A percentile compares a stretch with the other conserved stretches of the same genome.
Evolutionary conservation across 2,888 invertebrate species (phyloP).

Genomic region (Cephalotes varians): DNA sequence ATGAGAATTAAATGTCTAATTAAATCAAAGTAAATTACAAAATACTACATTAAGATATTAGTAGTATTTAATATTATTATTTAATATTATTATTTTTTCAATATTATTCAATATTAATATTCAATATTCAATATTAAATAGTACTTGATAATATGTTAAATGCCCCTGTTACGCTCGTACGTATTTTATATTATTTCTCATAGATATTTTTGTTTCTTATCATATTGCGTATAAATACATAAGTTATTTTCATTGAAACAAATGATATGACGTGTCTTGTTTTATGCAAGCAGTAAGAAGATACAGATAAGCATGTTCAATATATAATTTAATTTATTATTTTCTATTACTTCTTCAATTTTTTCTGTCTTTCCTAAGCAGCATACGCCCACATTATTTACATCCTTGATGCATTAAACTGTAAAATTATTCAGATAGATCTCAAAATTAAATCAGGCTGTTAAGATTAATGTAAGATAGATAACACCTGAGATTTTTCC

Average conservation of each 20-base stretch:
- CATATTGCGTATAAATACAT: background rate
- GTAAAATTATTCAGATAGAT: background rate
- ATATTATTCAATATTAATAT: too few species aligned
- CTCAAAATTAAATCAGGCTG: conserved; percentile 10
- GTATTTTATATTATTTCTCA: background rate
- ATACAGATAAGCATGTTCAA: conserved; percentile 20
- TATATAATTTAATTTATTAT: conserved; percentile 21
- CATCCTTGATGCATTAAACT: background rate
- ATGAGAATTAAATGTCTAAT: conserved; percentile 16
- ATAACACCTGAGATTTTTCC: background rate
- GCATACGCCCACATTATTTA: conserved; percentile 20
- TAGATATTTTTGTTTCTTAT: background rate
- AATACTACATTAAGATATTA: background rate
- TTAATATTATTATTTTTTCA: too few species aligned
- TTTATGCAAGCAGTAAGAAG: background rate
- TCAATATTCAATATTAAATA: background rate
- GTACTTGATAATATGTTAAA: background rate
- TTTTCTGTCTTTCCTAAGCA: background rate
- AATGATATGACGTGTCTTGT: background rate
- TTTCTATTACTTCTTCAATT: conserved; percentile 12
- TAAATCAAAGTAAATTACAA: background rate
- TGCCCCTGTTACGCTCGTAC: background rate
- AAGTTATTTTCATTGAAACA: background rate
- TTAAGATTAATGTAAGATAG: background rate
- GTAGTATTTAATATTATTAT: too few species aligned